Evolutionary conservation across 2,888 invertebrate species (phyloP).

Genomic region (Brachypterus glaber): DNA sequence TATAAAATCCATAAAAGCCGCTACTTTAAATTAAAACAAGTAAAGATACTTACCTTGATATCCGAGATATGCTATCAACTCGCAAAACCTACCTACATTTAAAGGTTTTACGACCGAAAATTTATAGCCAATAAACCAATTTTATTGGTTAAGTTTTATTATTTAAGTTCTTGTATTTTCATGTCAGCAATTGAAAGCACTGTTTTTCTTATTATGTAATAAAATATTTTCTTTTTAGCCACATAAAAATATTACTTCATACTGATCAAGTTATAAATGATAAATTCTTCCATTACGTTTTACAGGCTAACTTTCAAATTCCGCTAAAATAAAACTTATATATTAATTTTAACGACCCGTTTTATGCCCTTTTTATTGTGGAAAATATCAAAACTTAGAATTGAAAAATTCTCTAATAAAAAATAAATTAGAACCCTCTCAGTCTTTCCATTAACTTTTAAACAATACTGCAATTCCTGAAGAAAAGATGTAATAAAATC

Average conservation of each 20-base stretch:
- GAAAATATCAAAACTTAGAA: slow-evolving; percentile 11
- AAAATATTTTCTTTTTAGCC: slow-evolving; percentile 36
- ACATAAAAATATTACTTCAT: slow-evolving; percentile 30
- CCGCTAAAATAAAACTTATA: slow-evolving; percentile 17
- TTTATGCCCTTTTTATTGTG: slow-evolving; percentile 14
- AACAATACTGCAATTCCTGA: too few relatives aligned
- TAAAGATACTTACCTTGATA: slow-evolving; percentile 32
- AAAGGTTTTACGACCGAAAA: slow-evolving; percentile 38
- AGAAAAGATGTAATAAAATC: too few relatives aligned
- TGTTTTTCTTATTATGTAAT: slow-evolving; percentile 38
- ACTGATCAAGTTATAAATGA: slow-evolving; percentile 36
- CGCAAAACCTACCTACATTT: slow-evolving; percentile 31
- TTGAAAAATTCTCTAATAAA: slow-evolving; percentile 6
- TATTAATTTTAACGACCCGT: slow-evolving; percentile 16
- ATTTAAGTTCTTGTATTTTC: slow-evolving; percentile 42
- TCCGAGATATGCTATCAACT: slow-evolving; percentile 34
- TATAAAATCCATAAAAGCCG: slow-evolving; percentile 25
- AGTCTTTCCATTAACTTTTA: neutral
- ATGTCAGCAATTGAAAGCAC: slow-evolving; percentile 40
- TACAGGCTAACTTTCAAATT: slow-evolving; percentile 25
- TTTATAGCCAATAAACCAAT: slow-evolving; percentile 41
- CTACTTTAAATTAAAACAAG: slow-evolving; percentile 30
- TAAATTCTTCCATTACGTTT: slow-evolving; percentile 32
- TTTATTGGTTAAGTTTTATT: slow-evolving; percentile 42
- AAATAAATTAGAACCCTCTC: too few relatives aligned